These are phyloP conservation scores for Euphonia xanthogaster DNA, from an alignment of 2,797 vertebrate genomes.

Conservation along the genomic window DNA sequence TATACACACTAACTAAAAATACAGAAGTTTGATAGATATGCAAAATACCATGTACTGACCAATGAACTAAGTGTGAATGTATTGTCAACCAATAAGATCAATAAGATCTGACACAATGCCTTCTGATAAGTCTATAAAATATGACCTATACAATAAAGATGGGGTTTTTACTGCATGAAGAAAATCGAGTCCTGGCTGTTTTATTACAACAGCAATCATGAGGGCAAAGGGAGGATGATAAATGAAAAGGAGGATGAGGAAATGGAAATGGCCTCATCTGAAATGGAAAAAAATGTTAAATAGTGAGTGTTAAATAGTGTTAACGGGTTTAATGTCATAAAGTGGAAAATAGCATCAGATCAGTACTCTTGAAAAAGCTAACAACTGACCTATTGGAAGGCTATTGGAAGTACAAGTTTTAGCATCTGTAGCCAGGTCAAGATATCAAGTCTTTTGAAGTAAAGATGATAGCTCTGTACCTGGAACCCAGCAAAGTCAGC, in stretches of 20 bases:
- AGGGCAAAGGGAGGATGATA: neutral
- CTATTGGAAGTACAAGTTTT: neutral
- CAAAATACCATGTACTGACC: neutral
- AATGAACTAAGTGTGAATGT: neutral
- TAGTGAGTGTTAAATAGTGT: neutral
- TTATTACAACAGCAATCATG: neutral
- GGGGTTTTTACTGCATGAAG: neutral
- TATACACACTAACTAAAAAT: neutral
- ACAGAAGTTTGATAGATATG: neutral
- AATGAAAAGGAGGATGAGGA: neutral
- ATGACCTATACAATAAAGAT: neutral
- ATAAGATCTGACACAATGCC: neutral
- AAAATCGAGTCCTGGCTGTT: neutral
- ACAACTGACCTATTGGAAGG: neutral
- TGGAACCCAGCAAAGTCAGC: neutral
- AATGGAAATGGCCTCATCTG: neutral
- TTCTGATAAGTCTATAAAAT: neutral
- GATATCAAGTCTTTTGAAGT: neutral
- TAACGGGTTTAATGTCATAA: neutral
- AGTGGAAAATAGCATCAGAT: neutral
- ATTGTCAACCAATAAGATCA: neutral
- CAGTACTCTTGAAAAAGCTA: neutral
- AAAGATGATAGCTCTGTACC: neutral
- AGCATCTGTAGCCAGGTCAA: neutral
- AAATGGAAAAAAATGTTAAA: neutral